Evolutionary conservation across 1,140 invertebrate genomes (phyloP).

Genomic region (Gonioctena quinquepunctata): DNA sequence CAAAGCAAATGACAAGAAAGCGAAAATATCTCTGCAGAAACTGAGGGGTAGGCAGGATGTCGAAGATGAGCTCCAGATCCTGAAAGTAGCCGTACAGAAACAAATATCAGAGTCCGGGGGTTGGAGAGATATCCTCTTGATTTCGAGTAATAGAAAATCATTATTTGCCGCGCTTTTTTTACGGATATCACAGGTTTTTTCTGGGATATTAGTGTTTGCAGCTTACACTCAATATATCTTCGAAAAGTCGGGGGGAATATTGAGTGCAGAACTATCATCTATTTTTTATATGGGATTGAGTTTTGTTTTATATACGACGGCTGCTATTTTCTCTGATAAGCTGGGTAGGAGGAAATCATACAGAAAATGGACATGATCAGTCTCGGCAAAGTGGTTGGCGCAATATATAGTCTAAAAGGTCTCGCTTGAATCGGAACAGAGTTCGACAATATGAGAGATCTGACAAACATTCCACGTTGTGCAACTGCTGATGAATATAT

Average conservation of each 20-base stretch:
- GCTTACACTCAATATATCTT: constrained; percentile 49
- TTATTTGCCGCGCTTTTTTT: constrained; percentile 28
- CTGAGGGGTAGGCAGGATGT: constrained; percentile 32
- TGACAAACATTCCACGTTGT: too few species aligned
- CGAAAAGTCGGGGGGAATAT: constrained; percentile 44
- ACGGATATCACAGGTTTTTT: constrained; percentile 24
- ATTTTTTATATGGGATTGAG: constrained; percentile 58
- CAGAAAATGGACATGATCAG: too few species aligned
- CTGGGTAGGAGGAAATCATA: constrained; percentile 33
- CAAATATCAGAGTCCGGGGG: constrained; percentile 44
- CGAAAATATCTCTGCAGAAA: constrained; percentile 21
- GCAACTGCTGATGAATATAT: too few species aligned
- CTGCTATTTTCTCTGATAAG: constrained; percentile 56
- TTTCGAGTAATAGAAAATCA: constrained; percentile 33
- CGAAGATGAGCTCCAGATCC: constrained; percentile 31
- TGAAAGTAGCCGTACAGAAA: constrained; percentile 33
- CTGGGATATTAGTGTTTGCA: constrained; percentile 25
- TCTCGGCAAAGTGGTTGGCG: too few species aligned
- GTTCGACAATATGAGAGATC: too few species aligned
- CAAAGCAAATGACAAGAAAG: constrained; percentile 29
- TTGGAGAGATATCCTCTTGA: constrained; percentile 41
- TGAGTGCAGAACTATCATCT: constrained; percentile 18
- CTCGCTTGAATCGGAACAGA: too few species aligned
- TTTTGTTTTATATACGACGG: constrained; percentile 72
- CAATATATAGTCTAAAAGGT: too few species aligned